Conservation (phyloP, 2,797 vertebrate genomes). For the Gambelia wislizenii region DNA sequence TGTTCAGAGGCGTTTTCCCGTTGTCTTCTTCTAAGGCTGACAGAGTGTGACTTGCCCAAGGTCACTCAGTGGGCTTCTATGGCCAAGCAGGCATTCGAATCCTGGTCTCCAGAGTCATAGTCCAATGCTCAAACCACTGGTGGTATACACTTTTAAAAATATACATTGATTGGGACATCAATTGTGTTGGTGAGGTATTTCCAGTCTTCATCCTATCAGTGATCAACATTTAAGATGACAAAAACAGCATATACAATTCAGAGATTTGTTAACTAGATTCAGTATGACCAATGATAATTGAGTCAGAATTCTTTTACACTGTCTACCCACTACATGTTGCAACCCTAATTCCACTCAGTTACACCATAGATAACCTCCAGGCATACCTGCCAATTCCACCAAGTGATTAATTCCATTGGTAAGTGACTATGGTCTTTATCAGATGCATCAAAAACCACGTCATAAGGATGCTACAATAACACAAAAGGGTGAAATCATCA, state of each 20-base stretch:
- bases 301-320: not conserved
- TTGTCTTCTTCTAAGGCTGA: too few species aligned
- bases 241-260: not conserved
- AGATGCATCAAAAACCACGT: too few species aligned
- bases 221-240: not conserved
- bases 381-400: not conserved
- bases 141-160: not conserved
- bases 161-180: not conserved
- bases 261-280: not conserved
- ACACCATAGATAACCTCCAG: not conserved
- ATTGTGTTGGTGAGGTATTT: not conserved
- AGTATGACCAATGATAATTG: not conserved
- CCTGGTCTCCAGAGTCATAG: too few species aligned
- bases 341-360: not conserved
- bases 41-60: too few species aligned
- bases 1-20: too few species aligned
- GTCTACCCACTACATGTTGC: not conserved
- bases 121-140: not conserved
- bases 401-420: not conserved
- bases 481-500: too few species aligned
- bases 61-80: not conserved
- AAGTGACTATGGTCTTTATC: not conserved
- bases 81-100: too few species aligned
- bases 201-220: not conserved
- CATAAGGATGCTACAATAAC: too few species aligned